Evolutionary conservation across 2,797 vertebrate genomes (phyloP).

Genomic region (Nannoperca obscura): DNA sequence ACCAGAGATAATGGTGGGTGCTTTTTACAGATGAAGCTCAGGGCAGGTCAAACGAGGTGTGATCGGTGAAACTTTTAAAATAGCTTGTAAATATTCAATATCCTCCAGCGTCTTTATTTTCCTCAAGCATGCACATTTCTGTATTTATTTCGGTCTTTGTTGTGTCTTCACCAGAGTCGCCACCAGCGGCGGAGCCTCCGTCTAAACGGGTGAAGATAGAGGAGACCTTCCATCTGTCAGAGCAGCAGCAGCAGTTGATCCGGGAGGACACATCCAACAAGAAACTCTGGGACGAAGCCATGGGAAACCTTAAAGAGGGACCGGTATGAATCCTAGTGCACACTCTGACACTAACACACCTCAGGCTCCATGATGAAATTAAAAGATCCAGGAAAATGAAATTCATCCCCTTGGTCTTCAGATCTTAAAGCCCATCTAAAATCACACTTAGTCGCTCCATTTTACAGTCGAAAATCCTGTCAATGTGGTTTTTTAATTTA

Average conservation of each 20-base stretch:
- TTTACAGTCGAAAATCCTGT: constrained; percentile 1
- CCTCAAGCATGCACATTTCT: too few relatives aligned
- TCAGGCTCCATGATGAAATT: not conserved
- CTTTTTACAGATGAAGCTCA: constrained; percentile 57
- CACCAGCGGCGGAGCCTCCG: constrained; percentile 76
- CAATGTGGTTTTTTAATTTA: not conserved
- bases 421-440: not conserved
- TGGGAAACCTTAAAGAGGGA: constrained; percentile 92
- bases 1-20: constrained; percentile 76
- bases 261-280: constrained; percentile 93
- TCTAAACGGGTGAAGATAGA: constrained; percentile 90
- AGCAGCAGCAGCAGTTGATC: constrained; percentile 93
- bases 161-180: constrained; percentile 55
- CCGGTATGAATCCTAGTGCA: constrained; percentile 86
- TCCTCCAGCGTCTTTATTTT: not conserved
- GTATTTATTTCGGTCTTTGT: not conserved
- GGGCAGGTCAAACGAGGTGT: constrained; percentile 63
- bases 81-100: constrained; percentile 4
- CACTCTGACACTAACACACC: not conserved
- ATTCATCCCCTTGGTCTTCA: not conserved
- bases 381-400: not conserved
- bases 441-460: constrained; percentile 4
- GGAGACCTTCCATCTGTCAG: constrained; percentile 93
- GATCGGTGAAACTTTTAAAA: constrained; percentile 13
- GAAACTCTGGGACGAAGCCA: constrained; percentile 97